Evolutionary conservation across 2,888 invertebrate genomes (phyloP).

Genomic region (Nyleta sp.): DNA sequence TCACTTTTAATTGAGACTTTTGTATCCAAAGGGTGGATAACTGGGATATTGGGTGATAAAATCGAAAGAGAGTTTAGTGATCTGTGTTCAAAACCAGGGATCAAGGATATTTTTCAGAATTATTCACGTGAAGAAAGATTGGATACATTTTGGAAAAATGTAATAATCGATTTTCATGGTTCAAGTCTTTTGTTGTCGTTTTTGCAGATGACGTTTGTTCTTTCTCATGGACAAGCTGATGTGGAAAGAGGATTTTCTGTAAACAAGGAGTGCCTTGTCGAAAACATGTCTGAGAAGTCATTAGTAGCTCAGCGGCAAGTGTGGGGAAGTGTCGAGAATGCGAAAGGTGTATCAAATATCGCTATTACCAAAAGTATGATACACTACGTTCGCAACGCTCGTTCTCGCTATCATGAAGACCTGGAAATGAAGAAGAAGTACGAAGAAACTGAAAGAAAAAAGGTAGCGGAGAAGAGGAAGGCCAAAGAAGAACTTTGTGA

Average conservation of each 20-base stretch:
- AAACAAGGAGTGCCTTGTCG: slow-evolving; percentile 23
- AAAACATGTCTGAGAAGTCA: slow-evolving; percentile 24
- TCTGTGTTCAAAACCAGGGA: slow-evolving; percentile 1
- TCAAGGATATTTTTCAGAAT: slow-evolving; percentile 17
- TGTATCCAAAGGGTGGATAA: slow-evolving; percentile 16
- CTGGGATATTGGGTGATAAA: slow-evolving; percentile 13
- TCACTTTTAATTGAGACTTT: slow-evolving; percentile 1
- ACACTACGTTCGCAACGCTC: slow-evolving; percentile 20
- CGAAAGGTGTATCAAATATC: slow-evolving; percentile 3
- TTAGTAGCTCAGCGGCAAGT: slow-evolving; percentile 18
- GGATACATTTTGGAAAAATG: slow-evolving; percentile 21
- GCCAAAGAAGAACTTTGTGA: slow-evolving; percentile 19
- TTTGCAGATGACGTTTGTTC: slow-evolving; percentile 18
- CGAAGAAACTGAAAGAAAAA: background rate
- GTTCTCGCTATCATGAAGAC: slow-evolving; percentile 11
- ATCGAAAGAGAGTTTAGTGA: slow-evolving; percentile 13
- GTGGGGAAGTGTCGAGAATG: slow-evolving; percentile 12
- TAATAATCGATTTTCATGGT: background rate
- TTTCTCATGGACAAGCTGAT: slow-evolving; percentile 15
- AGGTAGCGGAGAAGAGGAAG: slow-evolving; percentile 11
- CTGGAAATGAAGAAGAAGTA: slow-evolving; percentile 1
- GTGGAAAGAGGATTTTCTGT: slow-evolving; percentile 23
- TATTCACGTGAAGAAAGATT: slow-evolving; percentile 30
- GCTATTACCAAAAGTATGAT: slow-evolving; percentile 26
- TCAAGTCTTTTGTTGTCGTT: background rate